phyloP scores from a whole-genome alignment of 1,140 invertebrate species.

The Brachionus paranguensis region DNA sequence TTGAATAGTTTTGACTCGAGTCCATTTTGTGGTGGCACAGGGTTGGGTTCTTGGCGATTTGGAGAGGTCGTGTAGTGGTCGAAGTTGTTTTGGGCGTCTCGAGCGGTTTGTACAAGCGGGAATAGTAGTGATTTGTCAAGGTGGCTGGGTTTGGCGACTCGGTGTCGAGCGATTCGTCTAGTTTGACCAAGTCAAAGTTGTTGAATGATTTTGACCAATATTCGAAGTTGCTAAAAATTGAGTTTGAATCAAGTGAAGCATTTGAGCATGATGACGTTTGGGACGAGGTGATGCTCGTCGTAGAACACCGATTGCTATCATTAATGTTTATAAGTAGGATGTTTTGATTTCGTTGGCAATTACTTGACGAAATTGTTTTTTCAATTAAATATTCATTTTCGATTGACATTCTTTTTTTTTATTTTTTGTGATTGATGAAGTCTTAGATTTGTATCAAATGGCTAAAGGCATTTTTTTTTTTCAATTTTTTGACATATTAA shows the following conservation, averaged over 20 bases:
- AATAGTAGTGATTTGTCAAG: neutral
- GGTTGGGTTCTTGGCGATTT: neutral
- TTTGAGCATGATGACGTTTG: neutral
- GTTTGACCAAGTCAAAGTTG: neutral
- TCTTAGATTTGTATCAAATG: neutral
- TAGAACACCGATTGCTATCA: neutral
- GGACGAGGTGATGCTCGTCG: neutral
- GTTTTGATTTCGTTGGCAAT: neutral
- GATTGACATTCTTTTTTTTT: neutral
- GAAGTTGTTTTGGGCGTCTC: neutral
- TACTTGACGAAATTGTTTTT: slow-evolving; percentile 9
- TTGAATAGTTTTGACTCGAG: neutral
- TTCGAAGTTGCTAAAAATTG: slow-evolving; percentile 17
- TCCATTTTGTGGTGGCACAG: neutral
- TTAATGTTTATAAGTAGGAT: slow-evolving; percentile 16
- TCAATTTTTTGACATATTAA: neutral
- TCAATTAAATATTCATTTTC: slow-evolving; percentile 23
- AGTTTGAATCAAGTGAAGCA: slow-evolving; percentile 20
- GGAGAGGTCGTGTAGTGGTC: neutral
- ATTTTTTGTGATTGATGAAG: neutral
- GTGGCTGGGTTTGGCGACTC: neutral
- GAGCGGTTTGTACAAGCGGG: neutral
- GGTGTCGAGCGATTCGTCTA: neutral
- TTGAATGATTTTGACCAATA: slow-evolving; percentile 29
- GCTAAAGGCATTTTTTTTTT: neutral